Evolutionary conservation across 2,797 vertebrate species (phyloP), one percentile per base, ranked within the genome.

Genomic region (Thaleichthys pacificus): DNA sequence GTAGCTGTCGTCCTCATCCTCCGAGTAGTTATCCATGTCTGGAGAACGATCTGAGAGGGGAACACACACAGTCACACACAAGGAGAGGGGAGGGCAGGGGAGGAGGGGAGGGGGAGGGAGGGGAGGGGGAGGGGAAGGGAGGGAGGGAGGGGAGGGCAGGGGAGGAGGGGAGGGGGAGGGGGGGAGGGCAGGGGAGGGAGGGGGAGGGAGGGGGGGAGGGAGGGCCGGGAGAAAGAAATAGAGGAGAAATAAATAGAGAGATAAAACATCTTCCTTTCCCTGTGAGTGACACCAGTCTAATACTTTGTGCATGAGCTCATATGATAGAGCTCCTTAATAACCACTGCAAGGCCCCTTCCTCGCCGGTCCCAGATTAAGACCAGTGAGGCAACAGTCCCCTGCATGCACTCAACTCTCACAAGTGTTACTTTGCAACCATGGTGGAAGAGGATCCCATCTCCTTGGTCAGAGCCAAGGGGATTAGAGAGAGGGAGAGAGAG

Each of bases 1-100:
- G 65, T 86, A 89, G 71, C 88, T 89, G 72, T 89, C 88, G 5
- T 91, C 90, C 14, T 91, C 88, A 21, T 89, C 88, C 70, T 89
- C 88, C 0, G 88, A 89, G 72, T 87, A 89, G 68, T 89, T 89
- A 72, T 89, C 88, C 65, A 89, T 82, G 71, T 89, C 88, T 22
- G 88, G 88, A 71, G 88, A 89, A 49, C 82, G 86, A 76, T 85
- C 82, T 88, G 64, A 9, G 64, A 61, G 42, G 35, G 24, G 69
- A 35, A 68, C 65, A 49, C 28, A 32, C 62, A 32, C 62, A 65
- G 28, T 17, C 28, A 65, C 62, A 65, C 62, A 65, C 26, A 38
- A 26, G 26, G 26, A 26, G 0, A 26, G 26, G 26, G 26, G 26
- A 26, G 26, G 26, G 26, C 0, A 26, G 3, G 26, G 26, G 1